These are phyloP conservation scores for Rhincodon typus DNA, from an alignment of 2,797 vertebrate genomes.

Conservation along the genomic window DNA sequence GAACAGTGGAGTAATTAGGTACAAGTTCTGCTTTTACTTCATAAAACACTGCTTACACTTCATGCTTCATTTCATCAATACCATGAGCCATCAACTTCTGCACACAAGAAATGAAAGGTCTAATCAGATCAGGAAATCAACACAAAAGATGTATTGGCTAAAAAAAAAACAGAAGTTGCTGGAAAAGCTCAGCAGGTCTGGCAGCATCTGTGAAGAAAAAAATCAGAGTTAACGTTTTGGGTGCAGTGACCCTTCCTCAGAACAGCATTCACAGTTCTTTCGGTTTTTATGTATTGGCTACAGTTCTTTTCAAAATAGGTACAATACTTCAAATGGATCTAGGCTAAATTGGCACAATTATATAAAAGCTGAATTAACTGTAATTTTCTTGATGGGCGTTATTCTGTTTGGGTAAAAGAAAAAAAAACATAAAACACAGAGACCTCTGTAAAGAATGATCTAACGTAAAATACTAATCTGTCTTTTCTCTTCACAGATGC, in stretches of 20 bases:
- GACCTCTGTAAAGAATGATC: too few relatives aligned
- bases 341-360: background rate
- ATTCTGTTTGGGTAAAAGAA: background rate
- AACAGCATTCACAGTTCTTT: too few relatives aligned
- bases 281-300: background rate
- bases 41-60: background rate
- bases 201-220: too few relatives aligned
- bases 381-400: background rate
- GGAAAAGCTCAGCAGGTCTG: too few relatives aligned
- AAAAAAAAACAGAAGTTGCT: too few relatives aligned
- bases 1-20: conserved; percentile 23
- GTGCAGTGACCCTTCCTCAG: too few relatives aligned
- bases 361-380: background rate
- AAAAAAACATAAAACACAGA: background rate
- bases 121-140: conserved; percentile 19
- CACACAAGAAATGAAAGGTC: background rate
- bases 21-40: conserved; percentile 30
- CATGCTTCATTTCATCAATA: conserved; percentile 15
- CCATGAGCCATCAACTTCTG: background rate
- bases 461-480: background rate
- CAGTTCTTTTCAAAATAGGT: conserved; percentile 5
- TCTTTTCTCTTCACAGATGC: conserved; percentile 5
- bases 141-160: background rate
- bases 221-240: too few relatives aligned
- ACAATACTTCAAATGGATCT: background rate